A percentile compares a stretch with the other conserved stretches of the same genome.
These are phyloP conservation scores for Gonocerus acuteangulatus DNA, from an alignment of 2,888 invertebrate genomes.

Conservation along the genomic window DNA sequence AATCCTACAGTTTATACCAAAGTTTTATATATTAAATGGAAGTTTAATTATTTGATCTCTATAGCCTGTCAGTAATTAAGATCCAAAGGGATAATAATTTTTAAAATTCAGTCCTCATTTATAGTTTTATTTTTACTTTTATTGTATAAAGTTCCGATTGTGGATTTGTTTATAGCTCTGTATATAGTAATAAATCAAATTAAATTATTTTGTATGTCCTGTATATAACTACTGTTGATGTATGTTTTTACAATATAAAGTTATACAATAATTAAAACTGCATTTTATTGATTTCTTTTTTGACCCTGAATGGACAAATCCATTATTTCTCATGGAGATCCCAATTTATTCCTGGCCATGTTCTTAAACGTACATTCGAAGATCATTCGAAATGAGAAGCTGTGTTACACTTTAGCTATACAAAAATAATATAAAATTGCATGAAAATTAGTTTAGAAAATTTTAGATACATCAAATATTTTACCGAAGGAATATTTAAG, in stretches of 20 bases:
- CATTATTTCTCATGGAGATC: background rate
- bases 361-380: no score
- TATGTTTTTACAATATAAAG: conserved; percentile 35
- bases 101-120: conserved; percentile 5
- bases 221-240: conserved; percentile 33
- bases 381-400: no score
- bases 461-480: no score
- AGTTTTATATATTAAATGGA: conserved; percentile 23
- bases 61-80: conserved; percentile 16
- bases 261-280: conserved; percentile 10
- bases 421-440: no score
- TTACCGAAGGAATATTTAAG: no score
- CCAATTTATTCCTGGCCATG: background rate
- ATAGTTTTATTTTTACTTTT: conserved; percentile 17
- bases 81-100: conserved; percentile 8
- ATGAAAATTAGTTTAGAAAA: no score
- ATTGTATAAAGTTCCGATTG: conserved; percentile 27
- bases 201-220: conserved; percentile 35
- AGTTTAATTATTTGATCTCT: conserved; percentile 23
- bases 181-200: conserved; percentile 32
- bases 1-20: conserved; percentile 26
- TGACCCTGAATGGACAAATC: background rate
- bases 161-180: conserved; percentile 27
- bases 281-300: background rate
- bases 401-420: no score